These are phyloP conservation scores for Misgurnus anguillicaudatus DNA, from an alignment of 2,113 vertebrate genomes.

Conservation along the genomic window DNA sequence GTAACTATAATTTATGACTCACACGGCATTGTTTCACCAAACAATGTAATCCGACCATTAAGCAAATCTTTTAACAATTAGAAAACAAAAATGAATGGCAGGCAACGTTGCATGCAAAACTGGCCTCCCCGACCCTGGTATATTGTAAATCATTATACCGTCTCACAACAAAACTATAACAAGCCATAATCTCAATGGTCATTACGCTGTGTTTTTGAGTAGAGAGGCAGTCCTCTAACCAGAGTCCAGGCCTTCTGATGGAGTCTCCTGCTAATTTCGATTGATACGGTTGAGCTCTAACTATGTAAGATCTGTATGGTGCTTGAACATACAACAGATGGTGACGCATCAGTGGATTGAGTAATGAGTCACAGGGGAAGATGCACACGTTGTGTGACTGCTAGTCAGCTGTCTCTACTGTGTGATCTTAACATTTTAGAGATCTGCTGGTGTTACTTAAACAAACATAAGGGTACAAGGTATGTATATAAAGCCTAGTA, in stretches of 20 bases:
- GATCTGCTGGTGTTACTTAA: constrained; percentile 1
- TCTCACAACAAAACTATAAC: not conserved
- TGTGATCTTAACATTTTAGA: constrained; percentile 33
- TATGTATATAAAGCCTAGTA: too few relatives aligned
- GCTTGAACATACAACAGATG: constrained; percentile 52
- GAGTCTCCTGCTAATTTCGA: constrained; percentile 15
- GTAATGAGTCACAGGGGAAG: constrained; percentile 53
- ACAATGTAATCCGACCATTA: constrained; percentile 9
- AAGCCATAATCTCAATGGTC: constrained; percentile 10
- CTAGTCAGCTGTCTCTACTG: constrained; percentile 24
- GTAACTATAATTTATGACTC: constrained; percentile 20
- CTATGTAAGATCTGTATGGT: constrained; percentile 20
- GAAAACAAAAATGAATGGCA: not conserved
- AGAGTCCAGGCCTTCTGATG: not conserved
- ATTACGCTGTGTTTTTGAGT: not conserved
- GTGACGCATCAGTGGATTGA: constrained; percentile 51
- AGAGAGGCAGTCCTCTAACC: not conserved
- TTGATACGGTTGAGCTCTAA: constrained; percentile 21
- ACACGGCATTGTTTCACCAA: not conserved
- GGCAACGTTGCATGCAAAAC: not conserved
- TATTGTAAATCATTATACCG: constrained; percentile 22
- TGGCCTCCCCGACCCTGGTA: not conserved
- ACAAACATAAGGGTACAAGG: not conserved
- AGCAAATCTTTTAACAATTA: constrained; percentile 28
- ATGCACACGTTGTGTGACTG: constrained; percentile 12